A percentile compares a stretch with the other conserved stretches of the same genome.
These are phyloP conservation scores for Enteromius unitaeniatus DNA, from an alignment of 2,797 vertebrate genomes.

Conservation along the genomic window DNA sequence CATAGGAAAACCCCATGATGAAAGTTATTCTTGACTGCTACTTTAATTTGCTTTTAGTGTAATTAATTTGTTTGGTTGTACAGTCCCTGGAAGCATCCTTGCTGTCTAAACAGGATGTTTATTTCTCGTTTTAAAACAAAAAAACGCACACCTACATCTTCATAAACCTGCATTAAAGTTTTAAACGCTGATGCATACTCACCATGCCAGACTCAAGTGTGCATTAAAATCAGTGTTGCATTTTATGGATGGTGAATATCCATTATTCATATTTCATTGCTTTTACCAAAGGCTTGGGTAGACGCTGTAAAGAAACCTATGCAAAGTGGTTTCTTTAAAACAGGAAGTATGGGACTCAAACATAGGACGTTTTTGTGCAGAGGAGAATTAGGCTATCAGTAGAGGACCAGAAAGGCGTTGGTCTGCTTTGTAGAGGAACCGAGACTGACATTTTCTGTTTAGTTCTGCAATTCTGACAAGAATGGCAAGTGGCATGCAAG, in stretches of 20 bases:
- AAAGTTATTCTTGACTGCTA: background rate
- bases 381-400: constrained; percentile 9
- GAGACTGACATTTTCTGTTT: background rate
- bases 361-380: background rate
- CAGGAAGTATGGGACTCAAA: constrained; percentile 48
- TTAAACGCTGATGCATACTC: background rate
- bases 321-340: background rate
- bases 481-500: background rate
- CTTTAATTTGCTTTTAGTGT: background rate
- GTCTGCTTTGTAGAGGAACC: constrained; percentile 24
- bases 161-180: background rate
- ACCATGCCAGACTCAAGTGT: background rate
- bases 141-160: background rate
- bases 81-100: background rate
- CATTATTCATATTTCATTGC: background rate
- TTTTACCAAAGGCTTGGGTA: background rate
- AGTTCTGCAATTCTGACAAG: constrained; percentile 11
- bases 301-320: background rate
- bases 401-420: background rate
- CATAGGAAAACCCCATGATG: constrained; percentile 50
- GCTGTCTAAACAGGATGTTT: background rate
- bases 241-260: background rate
- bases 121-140: background rate
- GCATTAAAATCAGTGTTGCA: background rate
- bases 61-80: constrained; percentile 33